phyloP scores from a whole-genome alignment of 2,797 vertebrate species.

The Xiphophorus birchmanni region DNA sequence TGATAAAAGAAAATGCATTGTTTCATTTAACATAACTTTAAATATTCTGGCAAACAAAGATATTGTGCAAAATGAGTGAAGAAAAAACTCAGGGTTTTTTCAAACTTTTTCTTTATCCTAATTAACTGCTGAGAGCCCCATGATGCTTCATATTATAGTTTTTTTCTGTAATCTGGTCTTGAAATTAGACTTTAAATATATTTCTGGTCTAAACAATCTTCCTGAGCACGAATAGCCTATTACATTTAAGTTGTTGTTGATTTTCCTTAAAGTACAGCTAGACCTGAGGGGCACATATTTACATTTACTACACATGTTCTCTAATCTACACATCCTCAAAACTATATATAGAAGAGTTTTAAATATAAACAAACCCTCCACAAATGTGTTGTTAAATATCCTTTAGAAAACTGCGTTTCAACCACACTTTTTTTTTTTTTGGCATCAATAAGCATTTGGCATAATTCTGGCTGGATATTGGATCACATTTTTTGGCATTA shows the following conservation, averaged over 20 bases:
- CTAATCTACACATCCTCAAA: neutral
- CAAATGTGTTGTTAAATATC: neutral
- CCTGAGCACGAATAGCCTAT: neutral
- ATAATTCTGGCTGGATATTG: neutral
- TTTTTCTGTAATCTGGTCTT: neutral
- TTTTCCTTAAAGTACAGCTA: neutral
- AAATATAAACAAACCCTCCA: neutral
- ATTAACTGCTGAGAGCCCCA: neutral
- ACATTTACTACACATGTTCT: neutral
- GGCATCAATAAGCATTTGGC: neutral
- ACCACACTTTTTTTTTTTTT: neutral
- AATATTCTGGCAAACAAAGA: neutral
- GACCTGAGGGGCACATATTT: neutral
- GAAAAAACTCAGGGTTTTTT: no score
- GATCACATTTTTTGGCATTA: neutral
- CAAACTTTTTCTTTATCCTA: neutral
- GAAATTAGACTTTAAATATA: neutral
- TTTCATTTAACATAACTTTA: neutral
- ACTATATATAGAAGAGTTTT: neutral
- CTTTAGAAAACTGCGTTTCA: neutral
- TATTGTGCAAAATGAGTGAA: neutral
- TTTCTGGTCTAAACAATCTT: neutral
- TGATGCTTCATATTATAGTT: neutral
- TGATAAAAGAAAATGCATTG: neutral
- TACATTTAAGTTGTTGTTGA: neutral